These are phyloP conservation scores for Gymnarchus niloticus DNA, from an alignment of 2,113 vertebrate species.

Conservation along the genomic window DNA sequence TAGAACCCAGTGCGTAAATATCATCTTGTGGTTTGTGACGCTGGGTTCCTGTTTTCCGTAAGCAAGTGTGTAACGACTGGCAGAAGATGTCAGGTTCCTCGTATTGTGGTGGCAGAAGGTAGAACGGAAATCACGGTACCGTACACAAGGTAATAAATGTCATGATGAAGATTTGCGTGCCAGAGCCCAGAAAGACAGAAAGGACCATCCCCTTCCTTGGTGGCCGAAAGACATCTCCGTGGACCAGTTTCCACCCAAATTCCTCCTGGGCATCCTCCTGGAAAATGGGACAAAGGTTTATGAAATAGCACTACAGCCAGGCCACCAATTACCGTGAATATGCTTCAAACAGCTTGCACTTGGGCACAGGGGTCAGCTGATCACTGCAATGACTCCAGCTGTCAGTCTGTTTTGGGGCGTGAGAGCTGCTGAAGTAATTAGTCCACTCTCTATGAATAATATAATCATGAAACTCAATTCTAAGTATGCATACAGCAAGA, in stretches of 20 bases:
- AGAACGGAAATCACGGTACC: slow-evolving; percentile 46
- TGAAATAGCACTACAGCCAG: slow-evolving; percentile 62
- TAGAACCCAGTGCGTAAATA: not conserved
- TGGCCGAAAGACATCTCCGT: slow-evolving; percentile 88
- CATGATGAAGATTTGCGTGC: slow-evolving; percentile 92
- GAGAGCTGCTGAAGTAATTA: slow-evolving; percentile 66
- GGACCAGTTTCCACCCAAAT: slow-evolving; percentile 93
- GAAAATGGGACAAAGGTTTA: slow-evolving; percentile 70
- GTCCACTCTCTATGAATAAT: slow-evolving; percentile 57
- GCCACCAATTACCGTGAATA: slow-evolving; percentile 77
- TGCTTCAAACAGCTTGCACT: slow-evolving; percentile 65
- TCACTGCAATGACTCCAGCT: slow-evolving; percentile 70
- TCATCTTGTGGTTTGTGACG: not conserved
- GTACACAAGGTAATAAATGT: slow-evolving; percentile 88
- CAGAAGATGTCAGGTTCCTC: not conserved
- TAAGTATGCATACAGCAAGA: slow-evolving; percentile 57
- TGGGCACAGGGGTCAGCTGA: slow-evolving; percentile 51
- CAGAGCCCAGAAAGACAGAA: slow-evolving; percentile 85
- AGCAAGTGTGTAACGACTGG: not conserved
- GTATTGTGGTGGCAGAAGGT: not conserved
- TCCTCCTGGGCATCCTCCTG: slow-evolving; percentile 92
- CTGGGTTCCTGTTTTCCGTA: not conserved
- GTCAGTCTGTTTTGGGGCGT: slow-evolving; percentile 61
- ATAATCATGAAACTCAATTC: slow-evolving; percentile 53
- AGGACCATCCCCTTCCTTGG: slow-evolving; percentile 88